phyloP scores from a whole-genome alignment of 2,113 vertebrate genomes.

The Odocoileus hemionus region DNA sequence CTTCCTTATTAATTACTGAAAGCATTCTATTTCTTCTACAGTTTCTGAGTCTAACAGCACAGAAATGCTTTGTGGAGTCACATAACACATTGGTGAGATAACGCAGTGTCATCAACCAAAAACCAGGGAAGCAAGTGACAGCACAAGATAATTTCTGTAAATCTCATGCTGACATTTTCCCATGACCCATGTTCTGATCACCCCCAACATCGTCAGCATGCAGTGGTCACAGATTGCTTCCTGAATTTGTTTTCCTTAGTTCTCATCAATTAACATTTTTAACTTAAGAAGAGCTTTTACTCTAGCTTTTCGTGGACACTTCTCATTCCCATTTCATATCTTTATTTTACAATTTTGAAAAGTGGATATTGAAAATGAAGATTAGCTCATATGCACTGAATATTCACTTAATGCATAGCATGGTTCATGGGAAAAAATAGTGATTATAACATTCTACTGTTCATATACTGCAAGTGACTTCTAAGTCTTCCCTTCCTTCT shows the following conservation, averaged over 20 bases:
- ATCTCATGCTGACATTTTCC: neutral
- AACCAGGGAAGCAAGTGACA: conserved; percentile 10
- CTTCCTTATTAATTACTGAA: neutral
- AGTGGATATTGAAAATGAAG: neutral
- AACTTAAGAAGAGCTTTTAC: neutral
- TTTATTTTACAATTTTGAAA: neutral
- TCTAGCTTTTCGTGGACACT: neutral
- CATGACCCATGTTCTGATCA: neutral
- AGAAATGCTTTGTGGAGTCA: conserved; percentile 1
- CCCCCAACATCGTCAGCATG: neutral
- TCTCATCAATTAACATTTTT: neutral
- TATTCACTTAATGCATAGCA: neutral
- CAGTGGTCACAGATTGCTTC: neutral
- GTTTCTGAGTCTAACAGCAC: conserved; percentile 13
- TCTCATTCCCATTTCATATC: neutral
- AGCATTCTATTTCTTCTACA: neutral
- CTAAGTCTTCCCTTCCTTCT: too few relatives aligned
- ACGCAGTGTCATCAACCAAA: neutral
- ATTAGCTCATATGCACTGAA: neutral
- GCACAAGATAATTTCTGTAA: neutral
- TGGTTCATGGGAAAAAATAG: neutral
- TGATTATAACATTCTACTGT: neutral
- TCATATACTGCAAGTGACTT: neutral
- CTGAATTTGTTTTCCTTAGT: neutral
- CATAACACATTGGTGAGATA: neutral